Base-by-base conservation (phyloP, 2,113 vertebrate genomes). In the Eonycteris spelaea region DNA sequence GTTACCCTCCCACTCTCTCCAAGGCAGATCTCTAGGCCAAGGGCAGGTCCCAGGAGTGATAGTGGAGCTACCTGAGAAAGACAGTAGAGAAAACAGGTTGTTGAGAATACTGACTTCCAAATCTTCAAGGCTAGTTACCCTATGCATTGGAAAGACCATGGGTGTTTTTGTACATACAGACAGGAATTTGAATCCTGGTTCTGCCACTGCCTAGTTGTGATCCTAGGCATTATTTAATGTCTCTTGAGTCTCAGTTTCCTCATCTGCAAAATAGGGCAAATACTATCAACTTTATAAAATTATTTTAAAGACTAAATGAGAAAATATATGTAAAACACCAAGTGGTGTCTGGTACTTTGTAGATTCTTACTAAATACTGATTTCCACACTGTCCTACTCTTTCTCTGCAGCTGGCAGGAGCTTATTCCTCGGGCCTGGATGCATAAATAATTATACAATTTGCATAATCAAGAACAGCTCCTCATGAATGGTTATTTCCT, bases 161-260 rank as follows among this genome's bases (percentile, higher is more conserved):
- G 53, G 43, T 48, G 77, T 94, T 90, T 84, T 19, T 87, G 22
- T 85, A 35, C 15, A 79, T 38, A 85, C 38, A 95, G 43, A 83
- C n/a, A 73, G 3, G 65, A 89, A 13, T 96, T 74, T 82, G 21
- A 94, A 85, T 74, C 30, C 45, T 89, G 55, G 75, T 92, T 82
- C 53, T 96, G 48, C 82, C 75, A 78, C 86, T 94, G 91, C 73
- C n/a, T 93, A 30, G 21, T 48, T 94, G 61, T 82, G 88, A 88
- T 65, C 74, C 93, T 45, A 57, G 70, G 38, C 18, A 53, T 90
- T 93, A 86, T n/a, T 97, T 55, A 92, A 70, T 86, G 90, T 80
- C 83, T 94, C 45, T 87, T 87, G 71, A 91, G 65, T 94, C 87
- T 97, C 94, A 89, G 95, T 97, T 95, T 97, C 89, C 93, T 95